phyloP scores from a whole-genome alignment of 37 sponge, comb jelly and placozoan species.

The Oopsacas minuta region DNA sequence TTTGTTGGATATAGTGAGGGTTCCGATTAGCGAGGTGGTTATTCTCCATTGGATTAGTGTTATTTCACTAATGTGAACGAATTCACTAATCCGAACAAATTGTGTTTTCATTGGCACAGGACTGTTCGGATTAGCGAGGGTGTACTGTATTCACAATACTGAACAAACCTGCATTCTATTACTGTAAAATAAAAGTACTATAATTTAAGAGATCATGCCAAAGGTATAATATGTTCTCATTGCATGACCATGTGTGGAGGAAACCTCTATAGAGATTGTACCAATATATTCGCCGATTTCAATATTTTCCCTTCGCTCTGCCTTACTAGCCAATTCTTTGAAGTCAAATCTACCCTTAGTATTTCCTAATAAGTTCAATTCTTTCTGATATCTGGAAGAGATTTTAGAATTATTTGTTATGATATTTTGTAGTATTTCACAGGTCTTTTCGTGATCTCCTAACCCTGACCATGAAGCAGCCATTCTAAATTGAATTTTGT shows the following conservation, averaged over 20 bases:
- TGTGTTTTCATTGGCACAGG: too few relatives aligned
- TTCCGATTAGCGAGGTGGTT: too few relatives aligned
- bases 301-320: background rate
- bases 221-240: too few relatives aligned
- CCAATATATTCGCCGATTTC: slow-evolving; percentile 12
- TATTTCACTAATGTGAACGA: too few relatives aligned
- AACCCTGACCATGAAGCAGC: slow-evolving; percentile 53
- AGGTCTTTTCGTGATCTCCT: slow-evolving; percentile 47
- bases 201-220: too few relatives aligned
- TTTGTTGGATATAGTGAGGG: too few relatives aligned
- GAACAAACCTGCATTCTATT: too few relatives aligned
- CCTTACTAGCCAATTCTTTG: background rate
- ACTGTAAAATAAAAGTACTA: too few relatives aligned
- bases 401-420: background rate
- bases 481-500: slow-evolving; percentile 58
- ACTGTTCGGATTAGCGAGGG: too few relatives aligned
- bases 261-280: background rate
- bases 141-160: too few relatives aligned
- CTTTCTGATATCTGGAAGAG: background rate
- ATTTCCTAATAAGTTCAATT: background rate
- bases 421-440: slow-evolving; percentile 36
- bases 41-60: too few relatives aligned
- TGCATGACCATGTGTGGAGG: background rate
- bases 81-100: too few relatives aligned
- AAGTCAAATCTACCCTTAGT: background rate